Conservation (phyloP, 2,888 invertebrate genomes). For the Branchinecta sandiegonensis region DNA sequence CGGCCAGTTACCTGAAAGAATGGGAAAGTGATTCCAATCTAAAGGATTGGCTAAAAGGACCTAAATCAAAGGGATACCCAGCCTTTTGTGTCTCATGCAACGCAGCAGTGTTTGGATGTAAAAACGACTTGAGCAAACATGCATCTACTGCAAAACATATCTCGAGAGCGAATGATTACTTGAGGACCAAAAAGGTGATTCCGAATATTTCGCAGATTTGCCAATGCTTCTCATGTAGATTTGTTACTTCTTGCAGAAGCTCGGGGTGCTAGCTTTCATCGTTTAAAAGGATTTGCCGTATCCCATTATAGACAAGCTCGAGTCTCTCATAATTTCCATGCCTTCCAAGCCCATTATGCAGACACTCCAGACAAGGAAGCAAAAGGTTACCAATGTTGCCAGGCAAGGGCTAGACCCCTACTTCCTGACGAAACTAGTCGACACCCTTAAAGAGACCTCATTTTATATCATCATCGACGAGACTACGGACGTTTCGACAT, state of each 20-base stretch:
- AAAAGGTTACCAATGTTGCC: conserved; percentile 9
- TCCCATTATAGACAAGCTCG: not conserved
- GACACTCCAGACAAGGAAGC: not conserved
- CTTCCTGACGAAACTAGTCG: not conserved
- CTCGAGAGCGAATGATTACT: not conserved
- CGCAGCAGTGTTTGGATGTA: too few relatives aligned
- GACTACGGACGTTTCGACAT: conserved; percentile 9
- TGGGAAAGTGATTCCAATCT: too few relatives aligned
- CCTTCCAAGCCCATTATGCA: not conserved
- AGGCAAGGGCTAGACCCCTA: not conserved
- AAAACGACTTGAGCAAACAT: not conserved
- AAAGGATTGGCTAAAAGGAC: too few relatives aligned
- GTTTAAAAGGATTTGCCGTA: not conserved
- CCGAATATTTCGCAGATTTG: not conserved
- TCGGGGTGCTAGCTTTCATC: not conserved
- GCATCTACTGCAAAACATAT: not conserved
- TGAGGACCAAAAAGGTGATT: not conserved
- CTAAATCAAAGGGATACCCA: too few relatives aligned
- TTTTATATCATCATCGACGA: conserved; percentile 14
- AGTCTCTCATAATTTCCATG: not conserved
- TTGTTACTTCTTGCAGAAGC: not conserved
- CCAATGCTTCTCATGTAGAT: not conserved
- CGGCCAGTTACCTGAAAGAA: too few relatives aligned
- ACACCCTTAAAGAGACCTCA: not conserved
- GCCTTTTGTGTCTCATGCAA: too few relatives aligned